Conservation (phyloP, 1,140 invertebrate genomes). For the Lerema accius region DNA sequence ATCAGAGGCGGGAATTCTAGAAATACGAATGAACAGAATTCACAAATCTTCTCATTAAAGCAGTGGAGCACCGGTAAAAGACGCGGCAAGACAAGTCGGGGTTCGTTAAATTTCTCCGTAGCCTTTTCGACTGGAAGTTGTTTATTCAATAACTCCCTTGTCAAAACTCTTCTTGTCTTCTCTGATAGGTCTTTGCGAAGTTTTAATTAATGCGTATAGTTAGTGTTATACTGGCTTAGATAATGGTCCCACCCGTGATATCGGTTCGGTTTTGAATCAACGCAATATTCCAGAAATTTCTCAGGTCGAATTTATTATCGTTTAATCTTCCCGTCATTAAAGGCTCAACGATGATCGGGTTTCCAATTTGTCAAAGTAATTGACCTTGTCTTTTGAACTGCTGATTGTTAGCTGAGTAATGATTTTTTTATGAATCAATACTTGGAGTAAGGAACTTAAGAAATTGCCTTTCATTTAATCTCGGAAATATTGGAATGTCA, state of each 20-base stretch:
- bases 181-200: constrained; percentile 34
- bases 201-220: constrained; percentile 52
- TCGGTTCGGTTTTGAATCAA: not conserved
- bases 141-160: constrained; percentile 51
- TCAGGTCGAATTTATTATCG: constrained; percentile 15
- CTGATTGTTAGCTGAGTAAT: not conserved
- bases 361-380: constrained; percentile 11
- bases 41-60: constrained; percentile 5
- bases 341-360: constrained; percentile 1
- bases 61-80: constrained; percentile 1
- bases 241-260: constrained; percentile 28
- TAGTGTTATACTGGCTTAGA: constrained; percentile 28
- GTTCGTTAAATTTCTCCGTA: constrained; percentile 47
- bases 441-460: no score
- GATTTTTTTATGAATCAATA: no score
- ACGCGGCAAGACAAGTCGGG: constrained; percentile 15
- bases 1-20: no score
- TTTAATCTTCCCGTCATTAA: not conserved
- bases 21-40: constrained; percentile 2
- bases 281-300: constrained; percentile 20
- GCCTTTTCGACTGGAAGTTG: constrained; percentile 45
- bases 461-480: no score
- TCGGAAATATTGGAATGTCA: no score
- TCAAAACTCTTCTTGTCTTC: constrained; percentile 38
- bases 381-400: not conserved